phyloP scores from a whole-genome alignment of 2,797 vertebrate species.

The Acanthornis magna region DNA sequence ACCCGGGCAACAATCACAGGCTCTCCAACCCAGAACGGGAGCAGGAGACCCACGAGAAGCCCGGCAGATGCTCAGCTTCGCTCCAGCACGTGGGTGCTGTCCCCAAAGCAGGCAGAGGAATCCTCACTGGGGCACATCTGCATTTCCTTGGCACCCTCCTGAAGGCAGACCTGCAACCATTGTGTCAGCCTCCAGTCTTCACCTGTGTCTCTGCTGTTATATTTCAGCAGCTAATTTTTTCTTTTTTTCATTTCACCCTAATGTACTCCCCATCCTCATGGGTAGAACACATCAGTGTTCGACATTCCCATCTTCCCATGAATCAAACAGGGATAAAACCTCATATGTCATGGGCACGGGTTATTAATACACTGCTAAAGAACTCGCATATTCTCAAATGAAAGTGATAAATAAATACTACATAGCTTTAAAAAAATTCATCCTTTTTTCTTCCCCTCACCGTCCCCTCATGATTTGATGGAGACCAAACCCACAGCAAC shows the following conservation, averaged over 20 bases:
- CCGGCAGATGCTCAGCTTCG: background rate
- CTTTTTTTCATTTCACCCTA: background rate
- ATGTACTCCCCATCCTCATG: fast-evolving
- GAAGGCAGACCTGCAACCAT: background rate
- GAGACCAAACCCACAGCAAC: background rate
- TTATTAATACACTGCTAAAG: background rate
- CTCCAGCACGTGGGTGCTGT: background rate
- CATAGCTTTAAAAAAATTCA: background rate
- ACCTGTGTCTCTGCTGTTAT: fast-evolving
- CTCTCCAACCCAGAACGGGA: background rate
- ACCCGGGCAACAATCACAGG: background rate
- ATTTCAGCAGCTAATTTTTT: background rate
- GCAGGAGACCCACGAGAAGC: background rate
- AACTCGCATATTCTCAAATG: background rate
- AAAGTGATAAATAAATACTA: background rate
- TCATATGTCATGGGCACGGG: fast-evolving
- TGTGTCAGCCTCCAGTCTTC: background rate
- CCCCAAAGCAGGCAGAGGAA: background rate
- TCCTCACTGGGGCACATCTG: background rate
- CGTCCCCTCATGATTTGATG: no score
- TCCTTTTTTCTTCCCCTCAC: background rate
- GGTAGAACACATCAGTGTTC: background rate
- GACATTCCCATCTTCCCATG: background rate
- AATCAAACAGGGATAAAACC: background rate
- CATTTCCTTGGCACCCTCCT: background rate